Percentiles rank a stretch among this genome's conserved stretches.
Conservation (phyloP, 2,113 vertebrate genomes). For the Oenanthe melanoleuca region DNA sequence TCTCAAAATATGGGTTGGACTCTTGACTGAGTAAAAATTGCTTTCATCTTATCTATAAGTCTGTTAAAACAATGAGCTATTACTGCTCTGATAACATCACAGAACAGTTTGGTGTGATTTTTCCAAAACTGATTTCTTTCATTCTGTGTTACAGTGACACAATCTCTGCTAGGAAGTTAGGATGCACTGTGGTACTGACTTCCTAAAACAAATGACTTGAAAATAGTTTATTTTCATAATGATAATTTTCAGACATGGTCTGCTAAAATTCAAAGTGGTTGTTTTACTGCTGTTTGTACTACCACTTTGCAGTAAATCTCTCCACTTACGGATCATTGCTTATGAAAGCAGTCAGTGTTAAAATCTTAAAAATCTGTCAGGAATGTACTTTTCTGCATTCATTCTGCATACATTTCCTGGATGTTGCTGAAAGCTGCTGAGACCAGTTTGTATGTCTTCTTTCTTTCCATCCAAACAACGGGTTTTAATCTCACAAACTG, state of each 20-base stretch:
- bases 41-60: not conserved
- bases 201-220: not conserved
- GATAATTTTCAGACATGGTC: not conserved
- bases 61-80: not conserved
- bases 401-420: not conserved
- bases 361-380: not conserved
- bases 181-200: not conserved
- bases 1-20: not conserved
- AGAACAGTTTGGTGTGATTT: not conserved
- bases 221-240: not conserved
- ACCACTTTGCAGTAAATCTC: not conserved
- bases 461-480: not conserved
- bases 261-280: not conserved
- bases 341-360: not conserved
- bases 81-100: not conserved
- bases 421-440: not conserved
- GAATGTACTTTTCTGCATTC: not conserved
- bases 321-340: not conserved
- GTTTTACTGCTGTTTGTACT: not conserved
- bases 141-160: not conserved
- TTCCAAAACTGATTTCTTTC: not conserved
- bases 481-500: not conserved
- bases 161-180: not conserved
- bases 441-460: not conserved
- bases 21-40: not conserved